Conservation (phyloP, 2,888 invertebrate genomes). For the Chaitophorus viminalis region DNA sequence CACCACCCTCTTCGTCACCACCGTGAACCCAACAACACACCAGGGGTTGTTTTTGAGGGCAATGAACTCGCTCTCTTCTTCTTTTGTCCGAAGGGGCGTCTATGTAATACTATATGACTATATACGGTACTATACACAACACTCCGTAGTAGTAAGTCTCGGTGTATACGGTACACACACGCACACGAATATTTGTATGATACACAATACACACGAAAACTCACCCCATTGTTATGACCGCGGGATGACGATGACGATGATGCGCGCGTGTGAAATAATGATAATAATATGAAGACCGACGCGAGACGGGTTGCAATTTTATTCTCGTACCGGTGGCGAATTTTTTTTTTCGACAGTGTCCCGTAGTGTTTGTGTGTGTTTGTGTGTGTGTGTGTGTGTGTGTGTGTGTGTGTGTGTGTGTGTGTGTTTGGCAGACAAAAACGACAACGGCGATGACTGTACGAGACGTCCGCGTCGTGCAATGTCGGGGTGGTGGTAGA, state of each 20-base stretch:
- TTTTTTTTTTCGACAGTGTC: not conserved
- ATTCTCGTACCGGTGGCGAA: not conserved
- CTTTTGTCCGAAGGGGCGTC: not conserved
- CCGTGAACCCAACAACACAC: not conserved
- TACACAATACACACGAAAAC: not conserved
- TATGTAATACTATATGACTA: not conserved
- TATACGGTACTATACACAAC: not conserved
- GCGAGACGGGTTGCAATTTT: not conserved
- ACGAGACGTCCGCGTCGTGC: not conserved
- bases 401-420: not conserved
- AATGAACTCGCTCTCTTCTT: conserved; percentile 37
- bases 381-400: not conserved
- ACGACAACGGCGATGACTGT: not conserved
- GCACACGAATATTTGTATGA: not conserved
- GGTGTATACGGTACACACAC: not conserved
- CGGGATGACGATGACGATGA: too few species aligned
- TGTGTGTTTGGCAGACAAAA: not conserved
- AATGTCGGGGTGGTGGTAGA: too few species aligned
- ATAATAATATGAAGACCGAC: not conserved
- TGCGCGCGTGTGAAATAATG: not conserved
- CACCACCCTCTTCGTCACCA: too few species aligned
- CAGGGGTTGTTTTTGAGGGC: conserved; percentile 52
- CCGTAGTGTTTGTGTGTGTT: too few species aligned
- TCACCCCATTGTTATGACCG: not conserved
- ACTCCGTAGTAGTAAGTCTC: not conserved